Base-by-base conservation (phyloP, 1,140 invertebrate genomes). In the Papilio glaucus region DNA sequence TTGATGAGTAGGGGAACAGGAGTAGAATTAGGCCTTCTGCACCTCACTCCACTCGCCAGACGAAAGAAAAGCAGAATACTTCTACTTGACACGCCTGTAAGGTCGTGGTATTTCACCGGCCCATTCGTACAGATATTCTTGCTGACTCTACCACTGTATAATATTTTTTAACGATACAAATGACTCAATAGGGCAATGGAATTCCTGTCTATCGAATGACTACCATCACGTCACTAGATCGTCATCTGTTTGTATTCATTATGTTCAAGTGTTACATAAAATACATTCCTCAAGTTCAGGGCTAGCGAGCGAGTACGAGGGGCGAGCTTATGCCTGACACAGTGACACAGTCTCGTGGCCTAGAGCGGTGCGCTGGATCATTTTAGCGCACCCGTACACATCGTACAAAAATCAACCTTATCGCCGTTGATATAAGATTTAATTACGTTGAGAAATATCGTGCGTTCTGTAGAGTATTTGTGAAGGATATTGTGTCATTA, bases 261-360 rank as follows among this genome's bases (percentile, higher is more conserved):
- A n/a, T 29, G 26, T 60, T 61, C 13, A 33, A 33, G 33, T 12
- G 26, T 61, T 61, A 37, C 29, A 37, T 37, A 61, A 61, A 33
- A 37, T 37, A 42, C 13, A 61, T 29, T 29, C n/a, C 26, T 24
- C 62, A 65, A 65, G 62, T 65, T 65, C 62, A 65, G 37, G 62
- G 62, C 62, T 65, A 37, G 15, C 37, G 1, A 1, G 10, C 37
- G n/a, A n/a, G 0, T 39, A 37, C 33, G n/a, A 6, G 62, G 29
- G 24, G 57, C 24, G 15, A 65, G 15, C 62, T 65, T 41, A 63
- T 15, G 18, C 21, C 9, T 65, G 62, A 65, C 62, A 65, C 62
- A 65, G n/a, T 65, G 18, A 65, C 62, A 65, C 62, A 21, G 62
- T 65, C 39, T 4, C 29, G 6, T 15, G 33, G 8, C 61, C 61